Percentiles rank a stretch among this genome's conserved stretches.
phyloP scores from a whole-genome alignment of 2,888 invertebrate species.

The Dascillus cervinus region DNA sequence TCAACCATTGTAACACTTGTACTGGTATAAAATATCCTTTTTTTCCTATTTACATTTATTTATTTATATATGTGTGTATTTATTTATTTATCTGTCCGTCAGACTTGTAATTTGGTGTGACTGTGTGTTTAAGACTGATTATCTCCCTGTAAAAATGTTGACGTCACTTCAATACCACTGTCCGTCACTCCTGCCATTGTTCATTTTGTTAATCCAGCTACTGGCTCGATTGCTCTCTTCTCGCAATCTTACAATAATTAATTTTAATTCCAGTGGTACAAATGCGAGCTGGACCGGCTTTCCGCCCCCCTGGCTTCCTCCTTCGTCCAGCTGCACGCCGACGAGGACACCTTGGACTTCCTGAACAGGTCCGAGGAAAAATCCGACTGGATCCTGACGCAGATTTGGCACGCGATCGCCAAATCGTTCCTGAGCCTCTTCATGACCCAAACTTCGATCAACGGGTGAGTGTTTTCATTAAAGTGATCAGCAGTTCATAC shows the following conservation, averaged over 20 bases:
- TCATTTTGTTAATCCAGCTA: slow-evolving; percentile 25
- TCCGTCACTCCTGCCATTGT: slow-evolving; percentile 22
- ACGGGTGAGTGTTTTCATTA: slow-evolving; percentile 63
- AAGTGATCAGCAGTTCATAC: background rate
- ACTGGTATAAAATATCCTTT: slow-evolving; percentile 4
- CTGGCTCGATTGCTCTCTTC: slow-evolving; percentile 13
- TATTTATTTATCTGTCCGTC: slow-evolving; percentile 22
- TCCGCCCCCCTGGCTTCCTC: slow-evolving; percentile 48
- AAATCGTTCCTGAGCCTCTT: slow-evolving; percentile 80
- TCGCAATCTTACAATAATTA: background rate
- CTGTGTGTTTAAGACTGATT: slow-evolving; percentile 20
- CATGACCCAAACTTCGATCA: slow-evolving; percentile 92
- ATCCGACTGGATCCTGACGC: slow-evolving; percentile 79
- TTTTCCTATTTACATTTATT: slow-evolving; percentile 21
- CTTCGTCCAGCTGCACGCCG: slow-evolving; percentile 61
- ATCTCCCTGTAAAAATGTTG: slow-evolving; percentile 18
- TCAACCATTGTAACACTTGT: slow-evolving; percentile 24
- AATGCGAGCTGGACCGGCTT: slow-evolving; percentile 50
- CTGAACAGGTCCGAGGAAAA: slow-evolving; percentile 67
- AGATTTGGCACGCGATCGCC: slow-evolving; percentile 84
- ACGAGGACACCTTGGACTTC: slow-evolving; percentile 68
- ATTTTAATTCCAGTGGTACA: slow-evolving; percentile 60
- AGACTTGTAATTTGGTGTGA: slow-evolving; percentile 21
- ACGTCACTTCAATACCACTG: slow-evolving; percentile 26
- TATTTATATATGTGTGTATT: slow-evolving; percentile 21